Percentiles rank a stretch among this genome's conserved stretches.
Conservation (phyloP, 2,888 invertebrate species). For the Eristalinus sepulchralis region DNA sequence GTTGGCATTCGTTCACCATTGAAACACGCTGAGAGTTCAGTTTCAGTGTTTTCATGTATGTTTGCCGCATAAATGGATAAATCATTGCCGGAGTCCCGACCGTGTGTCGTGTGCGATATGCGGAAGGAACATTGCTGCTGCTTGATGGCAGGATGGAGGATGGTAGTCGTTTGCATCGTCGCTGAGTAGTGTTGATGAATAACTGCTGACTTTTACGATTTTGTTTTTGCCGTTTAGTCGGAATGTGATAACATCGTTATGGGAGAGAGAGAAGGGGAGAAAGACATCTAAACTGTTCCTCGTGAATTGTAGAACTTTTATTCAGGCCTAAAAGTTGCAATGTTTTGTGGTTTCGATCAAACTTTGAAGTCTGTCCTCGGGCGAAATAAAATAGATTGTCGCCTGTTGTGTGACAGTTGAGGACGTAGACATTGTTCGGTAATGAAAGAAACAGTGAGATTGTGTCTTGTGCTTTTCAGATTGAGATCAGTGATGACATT, state of each 20-base stretch:
- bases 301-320: conserved; percentile 4
- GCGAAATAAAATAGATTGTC: not conserved
- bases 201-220: conserved; percentile 52
- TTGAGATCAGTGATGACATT: not conserved
- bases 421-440: not conserved
- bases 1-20: not conserved
- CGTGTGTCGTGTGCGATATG: conserved; percentile 6
- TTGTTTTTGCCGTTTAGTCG: not conserved
- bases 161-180: conserved; percentile 20
- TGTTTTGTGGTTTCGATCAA: conserved; percentile 48
- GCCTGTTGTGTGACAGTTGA: not conserved
- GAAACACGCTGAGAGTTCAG: not conserved
- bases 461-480: not conserved
- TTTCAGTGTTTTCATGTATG: conserved; percentile 26
- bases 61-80: conserved; percentile 52
- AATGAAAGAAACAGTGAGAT: not conserved
- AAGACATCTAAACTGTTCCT: not conserved
- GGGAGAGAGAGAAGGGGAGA: not conserved
- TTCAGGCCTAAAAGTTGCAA: conserved; percentile 36
- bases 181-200: conserved; percentile 47
- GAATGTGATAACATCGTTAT: conserved; percentile 15
- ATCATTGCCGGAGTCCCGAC: conserved; percentile 32
- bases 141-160: not conserved
- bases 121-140: conserved; percentile 1
- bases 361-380: conserved; percentile 31